phyloP scores from a whole-genome alignment of 2,113 vertebrate genomes.

The Perca schrenkii region DNA sequence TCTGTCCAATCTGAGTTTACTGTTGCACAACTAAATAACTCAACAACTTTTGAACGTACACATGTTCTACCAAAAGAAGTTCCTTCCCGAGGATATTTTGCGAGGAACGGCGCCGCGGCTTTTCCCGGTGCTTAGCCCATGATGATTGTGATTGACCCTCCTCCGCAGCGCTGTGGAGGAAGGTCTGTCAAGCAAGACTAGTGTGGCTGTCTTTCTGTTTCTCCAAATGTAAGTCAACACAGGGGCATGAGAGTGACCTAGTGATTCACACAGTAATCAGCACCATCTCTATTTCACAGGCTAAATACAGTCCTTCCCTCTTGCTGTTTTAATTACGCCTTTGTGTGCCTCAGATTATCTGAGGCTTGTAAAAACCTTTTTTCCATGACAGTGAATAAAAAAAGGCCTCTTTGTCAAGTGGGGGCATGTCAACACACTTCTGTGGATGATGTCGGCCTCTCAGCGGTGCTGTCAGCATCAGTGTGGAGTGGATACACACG shows the following conservation, averaged over 20 bases:
- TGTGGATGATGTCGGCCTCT: conserved; percentile 58
- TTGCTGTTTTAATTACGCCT: conserved; percentile 58
- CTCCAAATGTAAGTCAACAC: neutral
- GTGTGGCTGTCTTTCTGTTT: neutral
- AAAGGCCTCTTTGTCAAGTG: conserved; percentile 75
- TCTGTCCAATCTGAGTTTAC: too few relatives aligned
- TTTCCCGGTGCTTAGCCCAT: too few relatives aligned
- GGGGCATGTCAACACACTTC: conserved; percentile 73
- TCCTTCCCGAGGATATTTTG: too few relatives aligned
- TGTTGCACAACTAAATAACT: too few relatives aligned
- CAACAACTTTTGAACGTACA: too few relatives aligned
- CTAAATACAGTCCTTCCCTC: conserved; percentile 27
- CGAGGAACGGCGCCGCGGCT: too few relatives aligned
- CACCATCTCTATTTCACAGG: conserved; percentile 16
- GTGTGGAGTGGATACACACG: conserved; percentile 26
- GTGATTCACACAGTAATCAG: conserved; percentile 31
- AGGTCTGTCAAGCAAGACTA: too few relatives aligned
- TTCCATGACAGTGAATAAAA: conserved; percentile 63
- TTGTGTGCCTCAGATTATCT: conserved; percentile 59
- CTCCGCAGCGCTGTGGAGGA: too few relatives aligned
- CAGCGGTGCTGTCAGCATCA: conserved; percentile 66
- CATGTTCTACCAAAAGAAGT: too few relatives aligned
- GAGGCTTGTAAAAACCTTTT: conserved; percentile 63
- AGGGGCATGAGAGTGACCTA: conserved; percentile 17
- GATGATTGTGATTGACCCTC: too few relatives aligned